Percentiles rank a stretch among this genome's conserved stretches.
Evolutionary conservation across 2,113 vertebrate genomes (phyloP).

Genomic region (Crotalus horridus): DNA sequence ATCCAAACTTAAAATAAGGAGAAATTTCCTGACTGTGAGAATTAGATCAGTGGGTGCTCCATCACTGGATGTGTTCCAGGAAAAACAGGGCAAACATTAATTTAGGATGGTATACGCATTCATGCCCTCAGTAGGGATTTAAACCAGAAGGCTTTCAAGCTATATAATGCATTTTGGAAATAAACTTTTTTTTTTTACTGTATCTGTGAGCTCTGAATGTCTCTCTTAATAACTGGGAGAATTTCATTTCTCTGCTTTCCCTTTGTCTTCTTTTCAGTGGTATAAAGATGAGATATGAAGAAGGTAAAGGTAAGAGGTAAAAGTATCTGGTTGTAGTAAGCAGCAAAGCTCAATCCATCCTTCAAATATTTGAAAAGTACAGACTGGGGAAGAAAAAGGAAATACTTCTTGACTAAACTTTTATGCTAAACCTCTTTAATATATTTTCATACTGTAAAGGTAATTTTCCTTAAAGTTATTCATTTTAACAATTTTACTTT

Average conservation of each 20-base stretch:
- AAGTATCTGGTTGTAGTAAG: constrained; percentile 25
- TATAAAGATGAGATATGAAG: neutral
- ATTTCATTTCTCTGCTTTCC: accelerated
- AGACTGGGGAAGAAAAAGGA: constrained; percentile 14
- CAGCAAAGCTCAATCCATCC: constrained; percentile 3
- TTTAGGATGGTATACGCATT: neutral
- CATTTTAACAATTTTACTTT: neutral
- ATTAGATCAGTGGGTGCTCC: neutral
- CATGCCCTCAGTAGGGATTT: neutral
- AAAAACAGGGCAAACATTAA: neutral
- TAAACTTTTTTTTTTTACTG: neutral
- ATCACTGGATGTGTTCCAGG: neutral
- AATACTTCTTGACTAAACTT: constrained; percentile 5
- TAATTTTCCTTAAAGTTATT: constrained; percentile 35
- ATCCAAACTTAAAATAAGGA: neutral
- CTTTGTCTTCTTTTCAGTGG: constrained; percentile 26
- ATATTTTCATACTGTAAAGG: constrained; percentile 22
- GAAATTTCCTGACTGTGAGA: neutral
- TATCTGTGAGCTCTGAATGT: constrained; percentile 4
- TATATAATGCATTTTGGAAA: neutral
- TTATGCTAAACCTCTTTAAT: constrained; percentile 13
- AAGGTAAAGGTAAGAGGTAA: constrained; percentile 33
- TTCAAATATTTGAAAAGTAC: constrained; percentile 40
- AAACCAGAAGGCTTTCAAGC: neutral
- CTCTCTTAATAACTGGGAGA: neutral